These are phyloP conservation scores for Piezodorus guildinii DNA, from an alignment of 1,140 invertebrate species.

Conservation along the genomic window DNA sequence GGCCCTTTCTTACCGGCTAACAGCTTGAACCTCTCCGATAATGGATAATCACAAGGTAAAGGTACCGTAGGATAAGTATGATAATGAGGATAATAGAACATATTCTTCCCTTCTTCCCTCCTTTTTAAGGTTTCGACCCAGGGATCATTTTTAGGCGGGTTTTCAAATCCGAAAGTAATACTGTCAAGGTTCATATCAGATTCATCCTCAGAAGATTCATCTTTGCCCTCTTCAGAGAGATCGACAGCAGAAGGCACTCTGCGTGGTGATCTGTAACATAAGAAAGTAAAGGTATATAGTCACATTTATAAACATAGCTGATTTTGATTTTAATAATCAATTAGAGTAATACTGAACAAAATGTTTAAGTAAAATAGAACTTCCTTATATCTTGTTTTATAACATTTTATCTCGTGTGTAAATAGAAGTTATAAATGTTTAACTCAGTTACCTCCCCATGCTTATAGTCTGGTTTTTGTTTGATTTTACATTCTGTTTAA, in stretches of 20 bases:
- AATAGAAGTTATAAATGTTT: too few relatives aligned
- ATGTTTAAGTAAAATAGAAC: too few relatives aligned
- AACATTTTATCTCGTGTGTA: too few relatives aligned
- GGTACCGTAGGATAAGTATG: conserved; percentile 42
- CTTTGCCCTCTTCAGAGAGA: background rate
- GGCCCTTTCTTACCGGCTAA: conserved; percentile 23
- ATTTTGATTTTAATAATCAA: too few relatives aligned
- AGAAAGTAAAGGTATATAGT: too few relatives aligned
- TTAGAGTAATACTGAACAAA: too few relatives aligned
- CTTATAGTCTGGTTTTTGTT: too few relatives aligned
- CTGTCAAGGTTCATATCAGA: background rate
- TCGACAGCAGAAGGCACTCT: background rate
- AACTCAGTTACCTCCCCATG: too few relatives aligned
- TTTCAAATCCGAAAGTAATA: conserved; percentile 30
- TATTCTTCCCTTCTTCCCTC: conserved; percentile 50
- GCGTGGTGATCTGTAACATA: background rate
- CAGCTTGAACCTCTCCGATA: conserved; percentile 39
- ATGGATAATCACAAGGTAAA: conserved; percentile 62
- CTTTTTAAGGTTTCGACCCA: conserved; percentile 69
- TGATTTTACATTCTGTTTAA: too few relatives aligned
- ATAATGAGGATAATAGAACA: conserved; percentile 36
- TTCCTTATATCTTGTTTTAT: too few relatives aligned
- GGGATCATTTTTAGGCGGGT: conserved; percentile 50
- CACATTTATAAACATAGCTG: too few relatives aligned
- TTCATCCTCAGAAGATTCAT: background rate